Evolutionary conservation across 2,797 vertebrate genomes (phyloP), one percentile per base, ranked within the genome.

Genomic region (Lepilemur septentrionalis): DNA sequence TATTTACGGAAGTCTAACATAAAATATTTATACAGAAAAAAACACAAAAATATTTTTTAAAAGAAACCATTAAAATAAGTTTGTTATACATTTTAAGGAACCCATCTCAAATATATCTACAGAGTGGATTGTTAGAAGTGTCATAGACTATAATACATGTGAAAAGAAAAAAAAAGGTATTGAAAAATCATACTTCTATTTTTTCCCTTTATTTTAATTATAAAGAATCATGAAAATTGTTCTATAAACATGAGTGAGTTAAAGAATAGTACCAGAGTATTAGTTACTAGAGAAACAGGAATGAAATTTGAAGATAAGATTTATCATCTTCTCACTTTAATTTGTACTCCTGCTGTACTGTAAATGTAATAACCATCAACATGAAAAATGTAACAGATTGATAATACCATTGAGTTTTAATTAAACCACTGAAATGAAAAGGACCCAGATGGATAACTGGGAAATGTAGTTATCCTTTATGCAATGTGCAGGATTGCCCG

Each of bases 371-470:
- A 99, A 98, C 98, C 97, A 98, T 98, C 98, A 99, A 98, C 98
- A 99, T 99, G 98, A 99, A 99, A 98, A 98, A 98, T 98, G 98
- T 98, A 99, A 98, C 98, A 99, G 98, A 99, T 98, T 99, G 98
- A 98, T 99, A 98, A 99, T 98, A 98, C 98, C 98, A 98, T 98
- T 98, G 98, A 98, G 98, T 98, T 99, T 99, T 99, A 99, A 99
- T 99, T 99, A 99, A 99, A 99, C 98, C 96, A 98, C 98, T 99
- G 98, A 98, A 99, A 98, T 98, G 98, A 98, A 99, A 98, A 99
- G 95, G 98, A 96, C 98, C 98, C 98, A 98, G 98, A 98, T 99
- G 98, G 98, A 98, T 98, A 98, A 98, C 98, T 98, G 98, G 98
- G 98, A 98, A 98, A 98, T 98, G 97, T 97, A 98, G 98, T 98